Evolutionary conservation across 2,797 vertebrate genomes (phyloP), one percentile per base, ranked within the genome.

Genomic region (Spheniscus humboldti): DNA sequence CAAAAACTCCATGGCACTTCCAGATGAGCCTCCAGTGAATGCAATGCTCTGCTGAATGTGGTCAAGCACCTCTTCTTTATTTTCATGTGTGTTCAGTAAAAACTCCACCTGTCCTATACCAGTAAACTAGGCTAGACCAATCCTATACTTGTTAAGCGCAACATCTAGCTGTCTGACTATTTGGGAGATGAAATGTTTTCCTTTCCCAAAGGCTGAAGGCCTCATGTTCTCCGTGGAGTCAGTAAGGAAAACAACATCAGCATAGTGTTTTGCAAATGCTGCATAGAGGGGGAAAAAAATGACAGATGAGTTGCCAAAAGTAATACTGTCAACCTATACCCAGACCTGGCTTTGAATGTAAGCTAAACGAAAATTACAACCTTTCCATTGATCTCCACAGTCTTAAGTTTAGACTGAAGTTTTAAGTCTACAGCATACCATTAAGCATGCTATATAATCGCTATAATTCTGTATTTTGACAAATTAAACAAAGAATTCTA

Each of bases 161-260:
- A 99, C 52, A 31, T 98, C 98, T 10, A 99, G 92, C 33, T 97
- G 95, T 69, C 87, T 96, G 68, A 93, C n/a, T 55, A 98, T 86
- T 28, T 80, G 84, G 22, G 8, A 37, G 22, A 99, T 95, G 45
- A 98, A 25, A 23, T 0, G 83, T 68, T 56, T 96, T 67, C 98
- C 76, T 87, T 97, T 78, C 81, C 96, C 96, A 83, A 98, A 98
- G 53, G 98, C 94, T 45, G 31, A 3, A 31, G 6, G 1, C 27
- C 93, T 95, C 52, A 97, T 96, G 11, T 66, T 76, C 18, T 97
- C 35, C 18, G 97, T 97, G 3, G 98, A 97, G 86, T 99, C 98
- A 43, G 99, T 86, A 68, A 99, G 97, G 93, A 99, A 98, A 94
- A 99, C 97, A 45, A 99, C 96, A 68, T 99, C 99, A 30, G 97